phyloP scores from a whole-genome alignment of 2,888 invertebrate genomes.

The Drosophila prolongata region DNA sequence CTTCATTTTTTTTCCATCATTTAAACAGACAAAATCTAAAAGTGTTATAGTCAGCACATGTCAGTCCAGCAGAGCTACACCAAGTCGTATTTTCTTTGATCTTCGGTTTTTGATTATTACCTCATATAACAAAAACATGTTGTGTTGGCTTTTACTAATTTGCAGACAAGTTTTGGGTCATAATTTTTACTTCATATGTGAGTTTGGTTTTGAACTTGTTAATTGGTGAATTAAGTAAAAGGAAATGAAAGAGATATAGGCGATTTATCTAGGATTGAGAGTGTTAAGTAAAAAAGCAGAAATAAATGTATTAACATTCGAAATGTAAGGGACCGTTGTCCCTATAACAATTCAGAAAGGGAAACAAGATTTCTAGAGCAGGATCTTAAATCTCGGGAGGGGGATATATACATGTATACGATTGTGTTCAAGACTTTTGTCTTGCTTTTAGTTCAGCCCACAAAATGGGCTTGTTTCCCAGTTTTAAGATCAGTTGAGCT shows the following conservation, averaged over 20 bases:
- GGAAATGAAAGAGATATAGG: slow-evolving; percentile 4
- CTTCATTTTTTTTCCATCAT: background rate
- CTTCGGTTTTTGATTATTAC: slow-evolving; percentile 25
- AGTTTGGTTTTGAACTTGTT: slow-evolving; percentile 47
- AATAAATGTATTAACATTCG: no score
- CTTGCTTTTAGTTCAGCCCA: slow-evolving; percentile 34
- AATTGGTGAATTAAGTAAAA: slow-evolving; percentile 47
- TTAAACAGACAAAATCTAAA: background rate
- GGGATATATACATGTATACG: slow-evolving; percentile 4
- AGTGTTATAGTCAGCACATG: background rate
- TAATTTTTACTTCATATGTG: slow-evolving; percentile 46
- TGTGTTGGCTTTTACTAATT: slow-evolving; percentile 64
- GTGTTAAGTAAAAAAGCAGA: no score
- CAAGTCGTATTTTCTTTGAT: slow-evolving; percentile 10
- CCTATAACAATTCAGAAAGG: background rate
- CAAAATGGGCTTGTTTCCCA: slow-evolving; percentile 69
- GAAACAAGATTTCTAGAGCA: slow-evolving; percentile 37
- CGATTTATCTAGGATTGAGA: no score
- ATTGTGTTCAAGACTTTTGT: slow-evolving; percentile 17
- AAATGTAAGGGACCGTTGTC: background rate
- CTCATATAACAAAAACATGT: slow-evolving; percentile 23
- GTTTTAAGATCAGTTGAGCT: slow-evolving; percentile 39
- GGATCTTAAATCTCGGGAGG: slow-evolving; percentile 19
- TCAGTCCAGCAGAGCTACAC: background rate
- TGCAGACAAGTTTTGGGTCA: slow-evolving; percentile 59